A percentile compares a stretch with the other conserved stretches of the same genome.
Evolutionary conservation across 2,888 invertebrate species (phyloP).

Genomic region (Neoascia interrupta): DNA sequence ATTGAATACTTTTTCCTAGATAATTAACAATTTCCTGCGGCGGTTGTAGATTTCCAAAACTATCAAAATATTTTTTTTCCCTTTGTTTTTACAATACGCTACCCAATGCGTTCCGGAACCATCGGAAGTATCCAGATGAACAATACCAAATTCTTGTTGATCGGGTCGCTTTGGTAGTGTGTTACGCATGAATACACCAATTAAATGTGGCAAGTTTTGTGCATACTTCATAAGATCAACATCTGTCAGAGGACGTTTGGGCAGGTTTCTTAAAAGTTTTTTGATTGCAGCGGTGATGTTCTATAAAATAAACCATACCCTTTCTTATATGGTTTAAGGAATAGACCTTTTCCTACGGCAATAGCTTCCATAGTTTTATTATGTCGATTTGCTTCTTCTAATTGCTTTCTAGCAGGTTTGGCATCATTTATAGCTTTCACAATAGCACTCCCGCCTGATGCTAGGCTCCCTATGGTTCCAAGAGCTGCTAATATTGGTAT

Average conservation of each 20-base stretch:
- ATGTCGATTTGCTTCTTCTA: too few species aligned
- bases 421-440: constrained; percentile 1
- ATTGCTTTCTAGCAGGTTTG: constrained; percentile 1
- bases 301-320: constrained; percentile 48
- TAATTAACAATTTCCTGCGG: constrained; percentile 73
- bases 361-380: too few species aligned
- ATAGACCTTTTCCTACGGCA: constrained; percentile 75
- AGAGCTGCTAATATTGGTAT: too few species aligned
- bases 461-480: too few species aligned
- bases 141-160: too few species aligned
- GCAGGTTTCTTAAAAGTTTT: constrained; percentile 72
- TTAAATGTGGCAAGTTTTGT: too few species aligned
- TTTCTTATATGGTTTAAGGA: constrained; percentile 73
- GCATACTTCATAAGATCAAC: constrained; percentile 72
- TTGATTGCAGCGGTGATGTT: too few species aligned
- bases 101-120: constrained; percentile 77
- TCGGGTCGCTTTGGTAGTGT: too few species aligned
- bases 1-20: constrained; percentile 60
- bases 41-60: constrained; percentile 75
- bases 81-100: constrained; percentile 74
- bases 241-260: constrained; percentile 69
- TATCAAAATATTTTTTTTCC: constrained; percentile 77
- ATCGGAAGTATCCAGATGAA: too few species aligned
- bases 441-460: constrained; percentile 70
- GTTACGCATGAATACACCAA: too few species aligned